Base-by-base conservation (phyloP, 1,140 invertebrate species). In the Sycophila sp. region DNA sequence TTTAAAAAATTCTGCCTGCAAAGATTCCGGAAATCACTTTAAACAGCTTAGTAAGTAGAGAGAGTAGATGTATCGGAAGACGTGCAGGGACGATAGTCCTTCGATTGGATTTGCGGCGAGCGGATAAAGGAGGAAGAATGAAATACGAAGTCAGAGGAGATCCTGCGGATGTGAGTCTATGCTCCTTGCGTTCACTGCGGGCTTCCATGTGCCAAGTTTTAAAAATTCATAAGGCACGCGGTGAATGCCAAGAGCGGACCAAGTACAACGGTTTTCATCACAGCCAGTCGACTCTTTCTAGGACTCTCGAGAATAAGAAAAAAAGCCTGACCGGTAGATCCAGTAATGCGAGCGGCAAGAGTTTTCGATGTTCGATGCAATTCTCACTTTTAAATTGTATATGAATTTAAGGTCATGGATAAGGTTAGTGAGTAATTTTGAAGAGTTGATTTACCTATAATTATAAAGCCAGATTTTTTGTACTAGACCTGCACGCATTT, bases 211-310 rank as follows among this genome's bases (percentile, higher is more conserved):
- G 91, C 92, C 89, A 89, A 85, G 83, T 86, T 88, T 86, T 86
- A 85, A 84, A 84, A 87, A 87, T 91, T 89, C 93, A 94, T 95
- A 95, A 95, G 94, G 94, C 94, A 95, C 94, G 94, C 94, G 94
- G 94, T 95, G 94, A 95, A 95, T 95, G 94, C 94, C 94, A 95
- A 95, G 94, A 94, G 93, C 91, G 91, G 91, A 91, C 92, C 89
- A 83, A 87, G 84, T 75, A 87, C 89, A 87, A 84, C 89, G 71
- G 71, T 49, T 69, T 58, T 62, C 32, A 10, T 11, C 38, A n/a
- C n/a, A n/a, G n/a, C n/a, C 42, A n/a, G 2, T 2, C 32, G 32
- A 66, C n/a, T 40, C 34, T 30, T 22, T 28, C 38, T 38, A 26
- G 51, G 26, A 58, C 1, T 2, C 1, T n/a, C n/a, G n/a, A n/a